Evolutionary conservation across 2,888 invertebrate genomes (phyloP), one percentile per base, ranked within the genome.

Genomic region (Lasioglossum figueresi): DNA sequence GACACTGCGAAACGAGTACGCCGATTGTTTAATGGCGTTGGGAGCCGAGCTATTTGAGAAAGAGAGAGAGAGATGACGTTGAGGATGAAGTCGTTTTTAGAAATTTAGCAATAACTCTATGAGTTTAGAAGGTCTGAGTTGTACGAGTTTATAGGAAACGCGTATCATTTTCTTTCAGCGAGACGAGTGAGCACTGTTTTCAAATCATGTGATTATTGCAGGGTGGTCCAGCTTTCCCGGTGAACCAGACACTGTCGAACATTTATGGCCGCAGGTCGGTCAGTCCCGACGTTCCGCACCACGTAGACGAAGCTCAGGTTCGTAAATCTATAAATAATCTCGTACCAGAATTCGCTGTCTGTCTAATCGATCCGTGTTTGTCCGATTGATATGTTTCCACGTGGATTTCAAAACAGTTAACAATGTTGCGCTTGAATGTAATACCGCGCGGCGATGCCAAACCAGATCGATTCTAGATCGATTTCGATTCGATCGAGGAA

Each of bases 221-320:
- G 94, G 94, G 93, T 91, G 94, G 94, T 86, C 94, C 94, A 84
- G 93, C 93, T 37, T 94, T 94, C 87, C 95, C 95, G 78, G 92
- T 95, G 89, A 95, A 95, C 84, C 95, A 95, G 92, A 95, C 95
- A 79, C 93, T 95, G 87, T 93, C 95, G 93, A 95, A 94, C 91
- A 94, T 95, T 92, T 95, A 95, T 80, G 95, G 94, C 87, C 95
- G 94, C 85, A 92, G 94, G 79, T 95, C 95, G 81, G 93, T 93
- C 88, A 95, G 94, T 90, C 95, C 95, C 40, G 95, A 95, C 87
- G 94, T 93, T 85, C 92, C 94, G 48, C 91, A 88, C 81, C 92
- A 92, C 88, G 91, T 91, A 83, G 93, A 94, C 79, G 93, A 93
- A 86, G 92, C 92, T 90, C 95, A 95, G 95, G 95, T 95, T 92